Evolutionary conservation across 2,113 vertebrate genomes (phyloP).

Genomic region (Cyprinus carpio): DNA sequence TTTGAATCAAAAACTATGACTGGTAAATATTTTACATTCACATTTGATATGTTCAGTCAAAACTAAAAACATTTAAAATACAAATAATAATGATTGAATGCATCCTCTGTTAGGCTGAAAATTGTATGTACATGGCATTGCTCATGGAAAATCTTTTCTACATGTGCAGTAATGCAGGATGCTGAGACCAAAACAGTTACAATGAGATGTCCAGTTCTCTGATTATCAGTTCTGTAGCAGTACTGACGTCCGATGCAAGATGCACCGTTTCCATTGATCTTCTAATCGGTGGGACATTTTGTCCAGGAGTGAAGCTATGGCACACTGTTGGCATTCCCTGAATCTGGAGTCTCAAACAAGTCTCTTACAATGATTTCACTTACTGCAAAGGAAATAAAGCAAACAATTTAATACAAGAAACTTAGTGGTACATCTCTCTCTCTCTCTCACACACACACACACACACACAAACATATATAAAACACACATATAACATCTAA

Average conservation of each 20-base stretch:
- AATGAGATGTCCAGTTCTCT: background rate
- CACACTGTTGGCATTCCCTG: conserved; percentile 29
- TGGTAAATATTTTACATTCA: conserved; percentile 39
- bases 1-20: conserved; percentile 29
- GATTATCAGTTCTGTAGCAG: background rate
- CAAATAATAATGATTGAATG: background rate
- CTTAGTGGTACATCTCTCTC: background rate
- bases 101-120: background rate
- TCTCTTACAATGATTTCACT: conserved; percentile 42
- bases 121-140: conserved; percentile 16
- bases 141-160: background rate
- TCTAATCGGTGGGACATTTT: background rate
- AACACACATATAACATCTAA: no score
- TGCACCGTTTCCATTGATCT: conserved; percentile 1
- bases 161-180: background rate
- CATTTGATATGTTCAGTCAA: conserved; percentile 31
- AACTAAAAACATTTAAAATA: background rate
- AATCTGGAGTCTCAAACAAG: conserved; percentile 58
- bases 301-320: background rate
- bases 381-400: background rate
- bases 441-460: background rate
- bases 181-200: background rate
- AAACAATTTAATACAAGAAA: background rate
- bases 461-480: no score
- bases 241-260: background rate